These are phyloP conservation scores for Macrobrachium rosenbergii DNA, from an alignment of 1,140 invertebrate genomes.

Conservation along the genomic window DNA sequence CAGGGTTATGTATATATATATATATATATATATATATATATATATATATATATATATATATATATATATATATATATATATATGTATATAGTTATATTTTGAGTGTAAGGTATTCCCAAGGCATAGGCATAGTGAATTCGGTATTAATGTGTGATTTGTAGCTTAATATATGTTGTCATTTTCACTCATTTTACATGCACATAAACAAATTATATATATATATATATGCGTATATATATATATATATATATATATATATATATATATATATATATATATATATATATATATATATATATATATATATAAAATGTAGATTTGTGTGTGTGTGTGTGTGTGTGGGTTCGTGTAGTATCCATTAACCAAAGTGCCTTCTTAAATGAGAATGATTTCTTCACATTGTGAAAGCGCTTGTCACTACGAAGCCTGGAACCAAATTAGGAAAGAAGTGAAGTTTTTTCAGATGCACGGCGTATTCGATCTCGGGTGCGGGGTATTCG, in stretches of 20 bases:
- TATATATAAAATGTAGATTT: no score
- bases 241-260: not conserved
- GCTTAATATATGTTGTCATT: not conserved
- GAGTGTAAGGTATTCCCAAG: no score
- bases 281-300: constrained; percentile 22
- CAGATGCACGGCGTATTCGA: no score
- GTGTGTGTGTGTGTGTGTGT: constrained; percentile 8
- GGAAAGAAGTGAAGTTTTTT: no score
- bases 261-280: constrained; percentile 34
- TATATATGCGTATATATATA: constrained; percentile 20
- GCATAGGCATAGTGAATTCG: not conserved
- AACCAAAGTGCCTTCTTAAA: not conserved
- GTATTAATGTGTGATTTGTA: not conserved
- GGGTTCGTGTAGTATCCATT: not conserved
- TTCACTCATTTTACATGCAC: not conserved
- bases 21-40: not conserved
- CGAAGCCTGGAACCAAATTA: no score
- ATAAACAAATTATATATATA: constrained; percentile 24
- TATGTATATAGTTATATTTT: not conserved
- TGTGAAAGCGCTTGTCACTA: no score
- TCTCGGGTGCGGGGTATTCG: no score
- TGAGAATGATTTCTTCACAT: no score
- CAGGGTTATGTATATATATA: not conserved
- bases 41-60: not conserved
- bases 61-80: not conserved